Percentiles rank a stretch among this genome's conserved stretches.
phyloP scores from a whole-genome alignment of 2,113 vertebrate genomes.

The Sorex fumeus region DNA sequence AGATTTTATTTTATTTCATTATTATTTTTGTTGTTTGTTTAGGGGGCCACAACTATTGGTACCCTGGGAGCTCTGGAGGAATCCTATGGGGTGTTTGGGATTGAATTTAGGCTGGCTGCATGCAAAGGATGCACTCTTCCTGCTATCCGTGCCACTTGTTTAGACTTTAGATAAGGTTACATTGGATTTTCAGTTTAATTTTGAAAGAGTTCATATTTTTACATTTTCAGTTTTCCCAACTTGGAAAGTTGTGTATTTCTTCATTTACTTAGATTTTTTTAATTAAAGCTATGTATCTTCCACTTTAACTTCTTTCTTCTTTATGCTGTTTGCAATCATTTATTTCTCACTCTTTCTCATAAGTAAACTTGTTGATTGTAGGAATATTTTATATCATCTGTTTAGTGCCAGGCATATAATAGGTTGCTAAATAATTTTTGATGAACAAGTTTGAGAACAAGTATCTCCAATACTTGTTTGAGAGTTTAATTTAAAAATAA shows the following conservation, averaged over 20 bases:
- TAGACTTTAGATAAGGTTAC: slow-evolving; percentile 43
- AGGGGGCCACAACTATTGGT: too few relatives aligned
- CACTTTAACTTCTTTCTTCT: slow-evolving; percentile 1
- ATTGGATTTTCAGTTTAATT: slow-evolving; percentile 48
- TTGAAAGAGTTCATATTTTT: slow-evolving; percentile 23
- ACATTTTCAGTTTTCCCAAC: slow-evolving; percentile 17
- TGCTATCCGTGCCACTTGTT: too few relatives aligned
- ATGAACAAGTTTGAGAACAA: not conserved
- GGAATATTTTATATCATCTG: slow-evolving; percentile 27
- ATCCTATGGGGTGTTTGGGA: too few relatives aligned
- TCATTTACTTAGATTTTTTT: not conserved
- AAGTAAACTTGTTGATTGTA: slow-evolving; percentile 15
- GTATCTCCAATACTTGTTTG: not conserved
- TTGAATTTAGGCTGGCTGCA: too few relatives aligned
- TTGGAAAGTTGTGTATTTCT: not conserved
- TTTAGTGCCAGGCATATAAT: slow-evolving; percentile 26
- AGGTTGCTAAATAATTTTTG: slow-evolving; percentile 36
- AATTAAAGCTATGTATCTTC: too few relatives aligned
- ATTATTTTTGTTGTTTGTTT: too few relatives aligned
- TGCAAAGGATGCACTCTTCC: too few relatives aligned
- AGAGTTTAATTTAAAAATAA: slow-evolving; percentile 48
- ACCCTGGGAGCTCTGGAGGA: too few relatives aligned
- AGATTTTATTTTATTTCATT: too few relatives aligned
- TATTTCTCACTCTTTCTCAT: slow-evolving; percentile 31
- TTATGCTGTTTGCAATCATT: slow-evolving; percentile 31